Evolutionary conservation across 2,888 invertebrate genomes (phyloP), one percentile per base, ranked within the genome.

Genomic region (Exephanes ischioxanthus): DNA sequence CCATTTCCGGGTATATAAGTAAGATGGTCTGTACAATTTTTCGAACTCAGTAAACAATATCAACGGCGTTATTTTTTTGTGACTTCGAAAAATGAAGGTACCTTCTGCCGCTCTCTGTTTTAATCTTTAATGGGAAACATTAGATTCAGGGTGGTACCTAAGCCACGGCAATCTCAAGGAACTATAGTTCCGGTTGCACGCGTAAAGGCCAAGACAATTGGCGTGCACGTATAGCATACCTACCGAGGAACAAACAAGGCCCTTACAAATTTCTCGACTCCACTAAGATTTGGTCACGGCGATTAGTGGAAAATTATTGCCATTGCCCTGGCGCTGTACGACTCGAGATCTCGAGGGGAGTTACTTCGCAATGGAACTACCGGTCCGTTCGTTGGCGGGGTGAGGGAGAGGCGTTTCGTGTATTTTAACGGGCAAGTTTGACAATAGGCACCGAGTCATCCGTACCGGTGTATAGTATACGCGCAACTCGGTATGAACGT

Each of bases 381-480:
- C 45, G 85, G 83, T 80, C 76, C 79, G 85, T 85, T 86, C 80
- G 85, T 86, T 82, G 63, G 84, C 63, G 80, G 86, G 58, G 82
- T 78, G 72, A 68, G 87, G 83, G 86, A 88, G 88, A 89, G 90
- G 90, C 87, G 90, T 90, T 89, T 89, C 91, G 90, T 78, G 86
- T 92, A 92, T 92, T 93, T 93, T 92, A 93, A 93, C 92, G 91
- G 90, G 84, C 90, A 90, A 90, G 90, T 93, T 93, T 91, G 91
- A 91, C 92, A 91, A 90, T 90, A 88, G 89, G 79, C 88, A 83
- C 79, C 84, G 79, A 66, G 75, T 81, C 67, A 68, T 80, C 70
- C 80, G 78, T 41, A 75, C 75, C 72, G 58, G 55, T 81, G 58
- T 63, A 63, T 53, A 71, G 66, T 45, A 48, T 71, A 68, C 67